phyloP scores from a whole-genome alignment of 2,888 invertebrate species.

The Neuroscelio doddi region DNA sequence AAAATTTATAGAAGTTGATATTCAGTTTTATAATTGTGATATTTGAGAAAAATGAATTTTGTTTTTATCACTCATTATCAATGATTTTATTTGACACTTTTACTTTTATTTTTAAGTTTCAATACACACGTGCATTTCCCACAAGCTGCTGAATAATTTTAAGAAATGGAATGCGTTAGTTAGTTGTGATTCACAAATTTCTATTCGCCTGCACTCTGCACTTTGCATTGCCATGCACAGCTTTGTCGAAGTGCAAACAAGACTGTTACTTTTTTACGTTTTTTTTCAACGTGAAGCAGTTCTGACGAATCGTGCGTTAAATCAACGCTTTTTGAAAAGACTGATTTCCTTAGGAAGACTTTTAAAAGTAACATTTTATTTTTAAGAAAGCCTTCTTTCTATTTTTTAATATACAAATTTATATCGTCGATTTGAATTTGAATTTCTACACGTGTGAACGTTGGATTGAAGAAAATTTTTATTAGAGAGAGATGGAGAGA shows the following conservation, averaged over 20 bases:
- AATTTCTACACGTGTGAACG: no score
- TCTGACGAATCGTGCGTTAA: not conserved
- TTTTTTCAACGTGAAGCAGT: slow-evolving; percentile 1
- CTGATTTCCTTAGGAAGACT: slow-evolving; percentile 25
- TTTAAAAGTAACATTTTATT: no score
- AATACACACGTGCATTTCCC: slow-evolving; percentile 7
- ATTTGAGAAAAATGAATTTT: no score
- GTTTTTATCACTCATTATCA: not conserved
- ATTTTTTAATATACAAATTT: no score
- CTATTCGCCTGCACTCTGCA: slow-evolving; percentile 47
- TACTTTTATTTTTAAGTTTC: slow-evolving; percentile 12
- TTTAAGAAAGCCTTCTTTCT: no score
- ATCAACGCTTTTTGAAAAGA: slow-evolving; percentile 28
- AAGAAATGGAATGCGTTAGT: slow-evolving; percentile 44
- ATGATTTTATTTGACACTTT: slow-evolving; percentile 14
- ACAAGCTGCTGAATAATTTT: slow-evolving; percentile 25
- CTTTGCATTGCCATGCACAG: slow-evolving; percentile 51
- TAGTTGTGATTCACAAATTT: slow-evolving; percentile 34
- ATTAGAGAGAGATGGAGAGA: no score
- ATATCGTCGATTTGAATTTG: no score
- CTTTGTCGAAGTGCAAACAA: slow-evolving; percentile 40
- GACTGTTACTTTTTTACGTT: slow-evolving; percentile 26
- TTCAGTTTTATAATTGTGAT: no score
- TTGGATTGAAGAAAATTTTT: no score
- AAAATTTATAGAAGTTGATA: not conserved